Conservation (phyloP, 2,888 invertebrate genomes). For the Trissonchulus sp. region DNA sequence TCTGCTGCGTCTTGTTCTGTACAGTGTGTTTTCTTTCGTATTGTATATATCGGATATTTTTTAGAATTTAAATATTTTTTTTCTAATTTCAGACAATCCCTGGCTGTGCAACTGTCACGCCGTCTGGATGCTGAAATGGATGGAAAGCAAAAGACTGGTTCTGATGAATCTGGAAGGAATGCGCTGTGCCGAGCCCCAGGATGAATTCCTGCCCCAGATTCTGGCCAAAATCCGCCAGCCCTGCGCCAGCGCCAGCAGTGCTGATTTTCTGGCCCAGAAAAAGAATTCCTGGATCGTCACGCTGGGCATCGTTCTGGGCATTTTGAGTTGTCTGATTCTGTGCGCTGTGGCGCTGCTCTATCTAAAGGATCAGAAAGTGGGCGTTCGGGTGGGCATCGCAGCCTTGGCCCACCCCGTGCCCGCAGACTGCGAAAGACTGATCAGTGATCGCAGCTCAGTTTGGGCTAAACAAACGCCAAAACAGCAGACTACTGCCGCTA, state of each 20-base stretch:
- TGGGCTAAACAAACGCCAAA: no score
- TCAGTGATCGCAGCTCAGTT: no score
- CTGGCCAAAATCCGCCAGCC: neutral
- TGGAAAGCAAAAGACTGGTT: neutral
- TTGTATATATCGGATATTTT: no score
- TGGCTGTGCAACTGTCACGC: constrained; percentile 28
- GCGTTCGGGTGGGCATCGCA: constrained; percentile 17
- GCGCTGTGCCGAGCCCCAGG: neutral
- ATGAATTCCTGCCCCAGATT: neutral
- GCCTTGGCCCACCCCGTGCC: neutral
- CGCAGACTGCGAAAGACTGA: neutral
- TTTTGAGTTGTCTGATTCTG: constrained; percentile 43
- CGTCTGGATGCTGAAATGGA: constrained; percentile 6
- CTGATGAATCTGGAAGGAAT: neutral
- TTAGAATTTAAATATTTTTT: no score
- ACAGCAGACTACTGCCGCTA: no score
- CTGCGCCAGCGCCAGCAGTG: neutral
- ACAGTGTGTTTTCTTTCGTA: no score
- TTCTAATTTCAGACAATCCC: constrained; percentile 41
- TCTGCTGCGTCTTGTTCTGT: no score
- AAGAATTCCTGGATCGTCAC: constrained; percentile 44
- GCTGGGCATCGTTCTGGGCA: constrained; percentile 44
- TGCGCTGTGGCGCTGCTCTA: constrained; percentile 44
- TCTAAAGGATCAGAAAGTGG: constrained; percentile 39
- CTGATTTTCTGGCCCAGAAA: neutral